These are phyloP conservation scores for Creontiades dilutus DNA, from an alignment of 2,888 invertebrate genomes.

Conservation along the genomic window DNA sequence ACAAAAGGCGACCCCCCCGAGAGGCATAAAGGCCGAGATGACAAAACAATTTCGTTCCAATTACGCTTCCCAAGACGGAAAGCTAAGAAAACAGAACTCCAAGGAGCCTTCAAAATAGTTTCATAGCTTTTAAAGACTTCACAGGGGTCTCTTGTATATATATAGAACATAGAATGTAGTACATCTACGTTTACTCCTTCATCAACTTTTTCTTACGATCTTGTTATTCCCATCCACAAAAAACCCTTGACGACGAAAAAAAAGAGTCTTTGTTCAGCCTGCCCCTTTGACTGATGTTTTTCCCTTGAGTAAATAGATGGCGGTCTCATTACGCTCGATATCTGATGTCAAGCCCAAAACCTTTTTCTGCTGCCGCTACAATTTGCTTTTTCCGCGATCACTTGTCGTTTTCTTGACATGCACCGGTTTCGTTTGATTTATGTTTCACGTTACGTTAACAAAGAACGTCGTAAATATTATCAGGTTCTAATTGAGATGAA, in stretches of 20 bases:
- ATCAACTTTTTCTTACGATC: constrained; percentile 54
- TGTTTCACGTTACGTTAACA: no score
- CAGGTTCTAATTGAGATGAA: no score
- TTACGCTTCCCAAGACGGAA: neutral
- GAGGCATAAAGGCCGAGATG: constrained; percentile 44
- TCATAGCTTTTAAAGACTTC: neutral
- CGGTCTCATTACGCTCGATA: constrained; percentile 19
- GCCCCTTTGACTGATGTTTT: neutral
- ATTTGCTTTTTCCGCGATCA: neutral
- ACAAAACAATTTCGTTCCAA: constrained; percentile 60
- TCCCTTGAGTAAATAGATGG: constrained; percentile 25
- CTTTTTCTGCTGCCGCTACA: neutral
- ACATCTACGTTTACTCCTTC: neutral
- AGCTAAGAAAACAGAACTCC: constrained; percentile 28
- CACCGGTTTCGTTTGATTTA: no score
- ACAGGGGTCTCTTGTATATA: neutral
- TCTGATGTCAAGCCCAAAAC: neutral
- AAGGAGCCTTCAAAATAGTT: constrained; percentile 53
- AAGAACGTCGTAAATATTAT: no score
- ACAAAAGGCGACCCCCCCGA: neutral
- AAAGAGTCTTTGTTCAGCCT: neutral
- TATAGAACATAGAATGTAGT: neutral
- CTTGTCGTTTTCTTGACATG: neutral
- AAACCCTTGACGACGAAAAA: constrained; percentile 9
- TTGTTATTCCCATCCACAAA: constrained; percentile 45